phyloP scores from a whole-genome alignment of 1,140 invertebrate species.

The Asbolus verrucosus region DNA sequence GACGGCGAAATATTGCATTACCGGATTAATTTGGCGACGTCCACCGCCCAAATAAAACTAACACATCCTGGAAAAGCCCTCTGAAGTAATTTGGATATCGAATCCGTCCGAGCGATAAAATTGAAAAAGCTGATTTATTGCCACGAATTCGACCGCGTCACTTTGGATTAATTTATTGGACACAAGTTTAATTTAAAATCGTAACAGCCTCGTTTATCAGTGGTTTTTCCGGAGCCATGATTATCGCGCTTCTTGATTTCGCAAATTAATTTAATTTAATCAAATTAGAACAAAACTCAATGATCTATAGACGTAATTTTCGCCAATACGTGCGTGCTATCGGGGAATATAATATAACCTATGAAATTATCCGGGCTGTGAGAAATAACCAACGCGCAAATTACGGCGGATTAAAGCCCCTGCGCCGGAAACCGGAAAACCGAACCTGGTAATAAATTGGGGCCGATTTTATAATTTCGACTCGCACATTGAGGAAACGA shows the following conservation, averaged over 20 bases:
- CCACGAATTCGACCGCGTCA: slow-evolving; percentile 43
- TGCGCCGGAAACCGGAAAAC: slow-evolving; percentile 19
- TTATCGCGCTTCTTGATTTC: slow-evolving; percentile 29
- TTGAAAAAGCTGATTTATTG: slow-evolving; percentile 49
- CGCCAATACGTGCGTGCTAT: too few species aligned
- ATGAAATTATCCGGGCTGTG: not conserved
- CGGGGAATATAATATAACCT: too few species aligned
- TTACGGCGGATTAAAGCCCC: not conserved
- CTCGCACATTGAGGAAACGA: too few species aligned
- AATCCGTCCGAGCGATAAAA: slow-evolving; percentile 47
- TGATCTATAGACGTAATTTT: slow-evolving; percentile 18
- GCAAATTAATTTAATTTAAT: slow-evolving; percentile 30
- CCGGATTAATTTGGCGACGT: not conserved
- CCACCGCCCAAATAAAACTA: slow-evolving; percentile 10
- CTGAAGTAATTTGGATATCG: slow-evolving; percentile 38
- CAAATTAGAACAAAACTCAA: too few species aligned
- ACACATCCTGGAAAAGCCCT: slow-evolving; percentile 32
- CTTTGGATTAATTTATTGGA: slow-evolving; percentile 51
- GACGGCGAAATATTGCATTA: too few species aligned
- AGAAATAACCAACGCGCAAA: not conserved
- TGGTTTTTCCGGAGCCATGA: slow-evolving; percentile 25
- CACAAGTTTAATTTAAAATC: slow-evolving; percentile 44
- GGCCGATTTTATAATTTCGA: slow-evolving; percentile 14
- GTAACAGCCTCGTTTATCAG: slow-evolving; percentile 43
- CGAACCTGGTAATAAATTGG: slow-evolving; percentile 23